Evolutionary conservation across 1,140 invertebrate genomes (phyloP).

Genomic region (Meteorus sp.): DNA sequence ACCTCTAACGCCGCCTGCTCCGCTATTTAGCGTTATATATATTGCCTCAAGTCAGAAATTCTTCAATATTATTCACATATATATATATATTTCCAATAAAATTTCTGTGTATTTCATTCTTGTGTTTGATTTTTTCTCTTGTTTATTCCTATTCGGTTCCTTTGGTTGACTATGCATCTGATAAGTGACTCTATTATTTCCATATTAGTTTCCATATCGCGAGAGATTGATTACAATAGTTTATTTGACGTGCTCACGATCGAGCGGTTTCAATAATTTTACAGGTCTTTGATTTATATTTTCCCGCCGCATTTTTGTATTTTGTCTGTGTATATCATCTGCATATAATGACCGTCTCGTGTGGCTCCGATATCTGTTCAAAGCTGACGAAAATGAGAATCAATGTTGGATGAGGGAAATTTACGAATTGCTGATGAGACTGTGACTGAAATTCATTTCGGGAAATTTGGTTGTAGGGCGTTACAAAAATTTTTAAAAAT

Average conservation of each 20-base stretch:
- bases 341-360: slow-evolving; percentile 39
- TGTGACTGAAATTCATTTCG: no score
- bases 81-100: slow-evolving; percentile 16
- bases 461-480: background rate
- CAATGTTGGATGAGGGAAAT: background rate
- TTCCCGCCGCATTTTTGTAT: slow-evolving; percentile 34
- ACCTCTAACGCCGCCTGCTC: background rate
- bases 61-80: no score
- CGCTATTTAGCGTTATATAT: no score
- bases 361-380: no score
- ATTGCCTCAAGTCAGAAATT: slow-evolving; percentile 12
- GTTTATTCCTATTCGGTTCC: no score
- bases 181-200: slow-evolving; percentile 21
- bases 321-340: no score
- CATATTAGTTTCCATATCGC: slow-evolving; percentile 8
- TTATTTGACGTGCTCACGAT: slow-evolving; percentile 28
- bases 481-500: slow-evolving; percentile 4
- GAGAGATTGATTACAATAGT: slow-evolving; percentile 5
- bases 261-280: slow-evolving; percentile 41
- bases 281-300: slow-evolving; percentile 33
- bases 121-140: background rate
- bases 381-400: no score
- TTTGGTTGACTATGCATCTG: no score
- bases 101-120: background rate
- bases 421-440: no score